Base-by-base conservation (phyloP, 2,113 vertebrate species). In the Lagenorhynchus albirostris region DNA sequence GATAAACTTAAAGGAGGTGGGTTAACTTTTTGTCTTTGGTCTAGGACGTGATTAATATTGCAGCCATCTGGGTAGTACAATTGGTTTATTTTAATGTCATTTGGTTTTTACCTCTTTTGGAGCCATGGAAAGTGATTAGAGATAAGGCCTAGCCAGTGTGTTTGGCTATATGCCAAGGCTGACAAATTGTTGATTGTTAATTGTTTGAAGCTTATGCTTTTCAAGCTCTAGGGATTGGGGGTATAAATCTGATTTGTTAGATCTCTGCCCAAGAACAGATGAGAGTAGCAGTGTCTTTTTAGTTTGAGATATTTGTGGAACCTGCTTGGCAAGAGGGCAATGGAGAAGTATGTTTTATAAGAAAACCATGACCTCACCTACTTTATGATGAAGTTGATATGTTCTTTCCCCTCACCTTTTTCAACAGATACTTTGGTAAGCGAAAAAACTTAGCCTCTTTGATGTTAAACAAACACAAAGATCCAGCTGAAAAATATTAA, bases 21-120 rank as follows among this genome's bases (percentile, higher is more conserved):
- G n/a, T 76, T 95, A 82, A n/a, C 8, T 44, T 87, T 86, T 84
- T 62, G 63, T 91, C 31, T 81, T 91, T 94, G 65, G 47, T 90
- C 21, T 25, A 89, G 13, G 47, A 33, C 63, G 36, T 85, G n/a
- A 77, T 74, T 89, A 89, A 65, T 74, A 62, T 18, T 92, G 36
- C 12, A 92, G 47, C 33, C 67, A 81, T 79, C 25, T 94, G 73
- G n/a, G 31, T 84, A 70, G 63, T 92, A 33, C n/a, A 89, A 7
- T 87, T 96, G 41, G 55, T 94, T 96, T 84, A 93, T 81, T 88
- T 91, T 74, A 73, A 83, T 93, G 44, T 89, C 25, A 91, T 76
- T 91, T 81, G 13, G 6, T 85, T 95, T 85, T 85, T 73, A 86
- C 29, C 53, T 86, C 23, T 68, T 92, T 60, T 83, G 25, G 47